These are phyloP conservation scores for Varanus komodoensis DNA, from an alignment of 2,113 vertebrate species.

Conservation along the genomic window DNA sequence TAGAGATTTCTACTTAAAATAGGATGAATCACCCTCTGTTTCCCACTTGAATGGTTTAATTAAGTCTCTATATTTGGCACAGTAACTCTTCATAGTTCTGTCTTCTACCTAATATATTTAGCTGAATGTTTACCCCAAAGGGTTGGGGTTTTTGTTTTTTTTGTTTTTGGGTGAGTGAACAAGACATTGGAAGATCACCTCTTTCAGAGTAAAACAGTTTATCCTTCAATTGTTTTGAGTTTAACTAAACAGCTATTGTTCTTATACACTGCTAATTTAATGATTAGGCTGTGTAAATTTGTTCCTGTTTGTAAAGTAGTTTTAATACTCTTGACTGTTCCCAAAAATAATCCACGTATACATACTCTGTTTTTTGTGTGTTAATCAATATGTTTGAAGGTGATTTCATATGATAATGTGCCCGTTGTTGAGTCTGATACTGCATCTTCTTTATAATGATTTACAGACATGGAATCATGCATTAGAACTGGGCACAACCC, in stretches of 20 bases:
- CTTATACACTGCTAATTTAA: conserved; percentile 24
- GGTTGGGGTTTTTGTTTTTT: not conserved
- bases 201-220: not conserved
- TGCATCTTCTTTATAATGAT: not conserved
- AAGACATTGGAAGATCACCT: conserved; percentile 5
- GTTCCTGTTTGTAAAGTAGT: conserved; percentile 2
- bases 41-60: conserved; percentile 26
- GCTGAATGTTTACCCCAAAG: not conserved
- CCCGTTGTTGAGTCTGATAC: not conserved
- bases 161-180: not conserved
- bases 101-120: conserved; percentile 17
- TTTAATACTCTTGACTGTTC: not conserved
- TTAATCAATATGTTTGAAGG: not conserved
- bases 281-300: not conserved
- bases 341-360: not conserved
- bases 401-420: not conserved
- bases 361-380: not conserved
- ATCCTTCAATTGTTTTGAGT: conserved; percentile 12
- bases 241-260: conserved; percentile 2
- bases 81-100: conserved; percentile 20
- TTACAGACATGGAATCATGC: not conserved
- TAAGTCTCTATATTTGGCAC: conserved; percentile 28
- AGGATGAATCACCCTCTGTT: conserved; percentile 16
- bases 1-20: conserved; percentile 24
- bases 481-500: not conserved